These are phyloP conservation scores for Phasia obesa DNA, from an alignment of 2,888 invertebrate genomes.

Conservation along the genomic window DNA sequence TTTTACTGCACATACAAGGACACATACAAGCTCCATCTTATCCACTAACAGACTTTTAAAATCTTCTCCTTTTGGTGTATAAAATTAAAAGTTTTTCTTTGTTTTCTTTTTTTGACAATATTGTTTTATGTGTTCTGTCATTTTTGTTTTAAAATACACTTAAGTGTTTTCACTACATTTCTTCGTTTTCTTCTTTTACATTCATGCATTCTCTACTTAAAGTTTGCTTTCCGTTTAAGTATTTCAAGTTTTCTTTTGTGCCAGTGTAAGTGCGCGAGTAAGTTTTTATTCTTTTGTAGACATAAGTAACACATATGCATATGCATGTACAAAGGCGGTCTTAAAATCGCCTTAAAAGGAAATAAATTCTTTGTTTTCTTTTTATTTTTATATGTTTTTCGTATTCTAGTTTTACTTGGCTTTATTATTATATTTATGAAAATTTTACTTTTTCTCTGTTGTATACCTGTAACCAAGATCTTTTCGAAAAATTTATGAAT, in stretches of 20 bases:
- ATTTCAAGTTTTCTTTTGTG: conserved; percentile 14
- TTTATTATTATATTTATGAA: too few species aligned
- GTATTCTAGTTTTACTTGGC: too few species aligned
- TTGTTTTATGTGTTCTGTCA: conserved; percentile 22
- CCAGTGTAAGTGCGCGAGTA: neutral
- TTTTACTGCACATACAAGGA: neutral
- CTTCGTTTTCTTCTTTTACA: neutral
- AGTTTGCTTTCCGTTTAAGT: conserved; percentile 22
- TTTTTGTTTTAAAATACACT: conserved; percentile 20
- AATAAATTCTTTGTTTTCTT: neutral
- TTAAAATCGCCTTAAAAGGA: neutral
- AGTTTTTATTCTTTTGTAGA: neutral
- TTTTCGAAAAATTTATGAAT: too few species aligned
- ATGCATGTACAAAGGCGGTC: neutral
- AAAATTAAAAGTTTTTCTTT: neutral
- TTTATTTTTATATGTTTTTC: too few species aligned
- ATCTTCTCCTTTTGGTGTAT: neutral
- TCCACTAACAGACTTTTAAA: neutral
- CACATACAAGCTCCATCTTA: neutral
- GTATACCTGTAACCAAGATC: too few species aligned
- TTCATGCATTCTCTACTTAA: conserved; percentile 1
- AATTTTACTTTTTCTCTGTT: too few species aligned
- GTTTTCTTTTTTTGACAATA: neutral
- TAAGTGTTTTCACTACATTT: neutral
- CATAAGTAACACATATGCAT: neutral